phyloP scores from a whole-genome alignment of 2,888 invertebrate species.

The Dusona sp. region DNA sequence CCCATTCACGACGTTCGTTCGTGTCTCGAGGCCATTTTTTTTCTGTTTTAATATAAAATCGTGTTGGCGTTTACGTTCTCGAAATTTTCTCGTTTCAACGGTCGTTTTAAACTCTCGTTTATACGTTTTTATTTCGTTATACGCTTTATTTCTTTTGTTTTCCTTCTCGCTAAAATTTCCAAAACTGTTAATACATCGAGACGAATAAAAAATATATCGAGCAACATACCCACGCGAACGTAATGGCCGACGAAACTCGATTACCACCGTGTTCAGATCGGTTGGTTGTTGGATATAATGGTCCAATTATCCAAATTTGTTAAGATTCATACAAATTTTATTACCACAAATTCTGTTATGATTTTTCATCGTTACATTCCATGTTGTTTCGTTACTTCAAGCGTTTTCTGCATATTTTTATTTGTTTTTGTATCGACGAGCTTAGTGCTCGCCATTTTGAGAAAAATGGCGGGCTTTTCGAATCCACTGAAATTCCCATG shows the following conservation, averaged over 20 bases:
- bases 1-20: conserved; percentile 39
- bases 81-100: conserved; percentile 41
- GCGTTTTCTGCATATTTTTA: conserved; percentile 9
- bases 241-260: conserved; percentile 67
- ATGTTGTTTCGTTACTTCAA: neutral
- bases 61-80: conserved; percentile 44
- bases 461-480: conserved; percentile 10
- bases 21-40: conserved; percentile 50
- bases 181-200: conserved; percentile 56
- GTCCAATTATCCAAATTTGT: conserved; percentile 1
- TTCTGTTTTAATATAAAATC: conserved; percentile 2
- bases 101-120: conserved; percentile 26
- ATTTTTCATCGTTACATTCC: conserved; percentile 23
- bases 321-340: neutral
- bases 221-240: conserved; percentile 70
- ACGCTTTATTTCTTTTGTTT: conserved; percentile 26
- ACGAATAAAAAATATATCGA: conserved; percentile 58
- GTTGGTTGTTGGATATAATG: neutral
- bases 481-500: neutral
- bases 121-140: conserved; percentile 10
- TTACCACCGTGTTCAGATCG: conserved; percentile 42
- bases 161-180: conserved; percentile 16
- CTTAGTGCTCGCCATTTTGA: conserved; percentile 38
- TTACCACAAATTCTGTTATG: conserved; percentile 12
- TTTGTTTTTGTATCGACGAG: conserved; percentile 40